Evolutionary conservation across 2,888 invertebrate species (phyloP).

Genomic region (Unio delphinus): DNA sequence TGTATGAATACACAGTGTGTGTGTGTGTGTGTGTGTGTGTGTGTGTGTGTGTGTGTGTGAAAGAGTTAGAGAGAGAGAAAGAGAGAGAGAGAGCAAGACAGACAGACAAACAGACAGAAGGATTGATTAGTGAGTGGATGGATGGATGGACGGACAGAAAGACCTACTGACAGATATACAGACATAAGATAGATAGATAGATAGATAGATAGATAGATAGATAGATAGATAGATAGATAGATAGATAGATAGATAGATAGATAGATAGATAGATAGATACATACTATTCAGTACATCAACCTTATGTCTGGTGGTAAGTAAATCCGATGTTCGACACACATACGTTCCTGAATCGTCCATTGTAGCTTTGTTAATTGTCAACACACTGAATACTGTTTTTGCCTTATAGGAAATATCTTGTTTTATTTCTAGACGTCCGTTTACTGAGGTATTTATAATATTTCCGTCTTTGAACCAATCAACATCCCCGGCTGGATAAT

Average conservation of each 20-base stretch:
- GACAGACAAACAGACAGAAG: too few relatives aligned
- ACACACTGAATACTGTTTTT: conserved; percentile 29
- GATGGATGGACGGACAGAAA: too few relatives aligned
- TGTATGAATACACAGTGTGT: too few relatives aligned
- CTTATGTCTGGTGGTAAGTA: conserved; percentile 33
- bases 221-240: background rate
- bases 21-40: too few relatives aligned
- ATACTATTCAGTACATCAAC: conserved; percentile 42
- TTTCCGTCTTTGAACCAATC: conserved; percentile 48
- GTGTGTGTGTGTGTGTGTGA: too few relatives aligned
- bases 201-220: too few relatives aligned
- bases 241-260: background rate
- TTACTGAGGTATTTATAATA: conserved; percentile 14
- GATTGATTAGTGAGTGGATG: too few relatives aligned
- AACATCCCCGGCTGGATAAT: conserved; percentile 30
- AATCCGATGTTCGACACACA: conserved; percentile 36
- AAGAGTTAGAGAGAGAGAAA: too few relatives aligned
- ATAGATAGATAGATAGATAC: background rate
- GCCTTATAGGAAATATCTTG: conserved; percentile 31
- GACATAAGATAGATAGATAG: too few relatives aligned
- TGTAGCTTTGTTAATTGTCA: conserved; percentile 27
- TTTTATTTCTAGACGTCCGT: conserved; percentile 24
- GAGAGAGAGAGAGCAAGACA: too few relatives aligned
- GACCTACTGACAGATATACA: too few relatives aligned
- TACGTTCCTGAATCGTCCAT: conserved; percentile 41